Conservation (phyloP, 1,140 invertebrate species). For the Nasonia vitripennis region DNA sequence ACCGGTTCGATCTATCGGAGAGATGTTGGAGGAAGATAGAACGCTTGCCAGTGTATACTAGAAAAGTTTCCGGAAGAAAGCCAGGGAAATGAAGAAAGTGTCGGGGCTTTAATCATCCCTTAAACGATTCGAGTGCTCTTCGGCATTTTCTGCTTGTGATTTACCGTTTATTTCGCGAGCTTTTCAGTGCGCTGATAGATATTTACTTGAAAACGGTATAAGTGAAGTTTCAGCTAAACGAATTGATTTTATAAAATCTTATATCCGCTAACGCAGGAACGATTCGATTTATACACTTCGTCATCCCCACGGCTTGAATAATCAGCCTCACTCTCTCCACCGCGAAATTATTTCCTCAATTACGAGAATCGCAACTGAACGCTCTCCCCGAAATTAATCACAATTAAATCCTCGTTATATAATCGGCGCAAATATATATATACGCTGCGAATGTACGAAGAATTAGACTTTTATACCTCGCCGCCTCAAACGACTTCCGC, state of each 20-base stretch:
- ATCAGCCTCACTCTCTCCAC: conserved; percentile 30
- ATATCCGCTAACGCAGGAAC: no score
- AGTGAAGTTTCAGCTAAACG: no score
- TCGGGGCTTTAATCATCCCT: conserved; percentile 1
- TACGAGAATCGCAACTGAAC: conserved; percentile 12
- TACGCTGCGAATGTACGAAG: neutral
- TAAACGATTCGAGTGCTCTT: neutral
- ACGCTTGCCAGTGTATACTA: neutral
- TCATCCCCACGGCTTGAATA: conserved; percentile 29
- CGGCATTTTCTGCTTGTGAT: neutral
- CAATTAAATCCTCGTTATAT: conserved; percentile 33
- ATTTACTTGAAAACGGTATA: no score
- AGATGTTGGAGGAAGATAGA: neutral
- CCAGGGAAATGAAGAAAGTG: neutral
- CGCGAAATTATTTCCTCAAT: conserved; percentile 44
- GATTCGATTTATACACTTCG: conserved; percentile 1
- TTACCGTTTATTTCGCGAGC: neutral
- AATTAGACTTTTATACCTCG: conserved; percentile 31
- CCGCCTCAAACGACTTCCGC: conserved; percentile 7
- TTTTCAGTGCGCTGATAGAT: no score
- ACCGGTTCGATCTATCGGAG: conserved; percentile 24
- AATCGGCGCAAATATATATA: conserved; percentile 20
- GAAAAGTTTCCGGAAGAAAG: conserved; percentile 8
- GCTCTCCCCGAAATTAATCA: conserved; percentile 29
- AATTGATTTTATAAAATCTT: no score